A percentile compares a stretch with the other conserved stretches of the same genome.
phyloP scores from a whole-genome alignment of 2,888 invertebrate species.

The Xestia xanthographa region DNA sequence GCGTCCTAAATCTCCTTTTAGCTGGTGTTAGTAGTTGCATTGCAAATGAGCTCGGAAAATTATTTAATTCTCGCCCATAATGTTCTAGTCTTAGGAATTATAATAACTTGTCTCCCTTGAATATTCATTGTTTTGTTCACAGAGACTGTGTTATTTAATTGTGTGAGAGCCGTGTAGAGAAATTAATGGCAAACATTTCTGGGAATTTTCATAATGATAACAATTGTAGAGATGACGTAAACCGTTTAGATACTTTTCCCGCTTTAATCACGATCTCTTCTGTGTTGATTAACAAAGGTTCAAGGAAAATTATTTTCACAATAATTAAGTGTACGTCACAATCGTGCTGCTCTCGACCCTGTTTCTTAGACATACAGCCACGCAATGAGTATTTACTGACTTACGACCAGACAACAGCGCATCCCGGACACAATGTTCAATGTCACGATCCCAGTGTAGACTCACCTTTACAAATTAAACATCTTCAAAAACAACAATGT shows the following conservation, averaged over 20 bases:
- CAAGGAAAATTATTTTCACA: constrained; percentile 31
- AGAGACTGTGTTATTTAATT: not conserved
- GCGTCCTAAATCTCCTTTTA: constrained; percentile 48
- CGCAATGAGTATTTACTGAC: constrained; percentile 1
- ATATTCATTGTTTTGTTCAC: constrained; percentile 24
- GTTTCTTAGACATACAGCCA: constrained; percentile 4
- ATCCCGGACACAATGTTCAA: not conserved
- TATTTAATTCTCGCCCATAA: constrained; percentile 33
- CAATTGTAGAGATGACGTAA: constrained; percentile 9
- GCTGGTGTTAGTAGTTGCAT: constrained; percentile 20
- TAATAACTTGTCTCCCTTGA: constrained; percentile 20
- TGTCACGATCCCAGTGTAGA: not conserved
- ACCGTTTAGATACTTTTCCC: not conserved
- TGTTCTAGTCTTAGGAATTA: constrained; percentile 36
- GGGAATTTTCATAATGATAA: constrained; percentile 5
- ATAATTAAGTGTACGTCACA: constrained; percentile 24
- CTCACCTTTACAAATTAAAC: constrained; percentile 26
- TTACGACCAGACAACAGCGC: not conserved
- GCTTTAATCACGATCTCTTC: constrained; percentile 7
- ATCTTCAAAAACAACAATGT: not conserved
- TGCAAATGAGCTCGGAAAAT: constrained; percentile 30
- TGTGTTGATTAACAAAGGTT: constrained; percentile 15
- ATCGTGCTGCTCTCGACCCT: constrained; percentile 3
- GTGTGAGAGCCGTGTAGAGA: not conserved
- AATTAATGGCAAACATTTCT: constrained; percentile 1